phyloP scores from a whole-genome alignment of 2,888 invertebrate genomes.

The Timema cristinae region DNA sequence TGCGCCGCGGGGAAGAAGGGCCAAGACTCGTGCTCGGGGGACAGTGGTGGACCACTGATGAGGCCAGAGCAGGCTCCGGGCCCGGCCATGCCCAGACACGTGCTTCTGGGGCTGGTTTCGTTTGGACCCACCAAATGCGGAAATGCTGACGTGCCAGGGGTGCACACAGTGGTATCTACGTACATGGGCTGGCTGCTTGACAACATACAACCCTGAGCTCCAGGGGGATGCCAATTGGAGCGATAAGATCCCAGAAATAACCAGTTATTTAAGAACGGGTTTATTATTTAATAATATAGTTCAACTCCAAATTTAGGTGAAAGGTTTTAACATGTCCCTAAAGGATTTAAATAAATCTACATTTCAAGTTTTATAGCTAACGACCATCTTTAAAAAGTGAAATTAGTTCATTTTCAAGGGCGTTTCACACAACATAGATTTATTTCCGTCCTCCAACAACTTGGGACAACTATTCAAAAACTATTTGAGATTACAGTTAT shows the following conservation, averaged over 20 bases:
- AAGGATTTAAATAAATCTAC: no score
- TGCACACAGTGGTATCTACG: slow-evolving; percentile 61
- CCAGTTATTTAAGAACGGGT: no score
- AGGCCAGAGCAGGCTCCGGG: slow-evolving; percentile 22
- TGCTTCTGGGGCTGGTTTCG: slow-evolving; percentile 59
- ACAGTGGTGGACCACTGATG: slow-evolving; percentile 36
- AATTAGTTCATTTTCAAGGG: no score
- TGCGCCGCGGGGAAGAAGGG: slow-evolving; percentile 52
- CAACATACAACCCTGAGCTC: slow-evolving; percentile 19
- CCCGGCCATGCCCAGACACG: slow-evolving; percentile 42
- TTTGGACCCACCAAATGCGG: slow-evolving; percentile 57
- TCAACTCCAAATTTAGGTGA: no score
- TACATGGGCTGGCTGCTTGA: slow-evolving; percentile 63
- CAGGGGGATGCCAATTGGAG: neutral
- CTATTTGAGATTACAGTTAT: no score
- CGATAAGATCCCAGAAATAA: neutral
- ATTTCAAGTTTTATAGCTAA: no score
- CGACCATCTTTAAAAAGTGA: no score
- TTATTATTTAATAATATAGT: no score
- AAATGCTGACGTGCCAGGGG: slow-evolving; percentile 59
- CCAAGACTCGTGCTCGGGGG: slow-evolving; percentile 33
- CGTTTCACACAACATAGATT: no score
- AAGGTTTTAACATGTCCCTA: no score
- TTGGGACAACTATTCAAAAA: no score
- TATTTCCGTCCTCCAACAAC: no score